Evolutionary conservation across 2,888 invertebrate genomes (phyloP).

Genomic region (Ceraclea dissimilis): DNA sequence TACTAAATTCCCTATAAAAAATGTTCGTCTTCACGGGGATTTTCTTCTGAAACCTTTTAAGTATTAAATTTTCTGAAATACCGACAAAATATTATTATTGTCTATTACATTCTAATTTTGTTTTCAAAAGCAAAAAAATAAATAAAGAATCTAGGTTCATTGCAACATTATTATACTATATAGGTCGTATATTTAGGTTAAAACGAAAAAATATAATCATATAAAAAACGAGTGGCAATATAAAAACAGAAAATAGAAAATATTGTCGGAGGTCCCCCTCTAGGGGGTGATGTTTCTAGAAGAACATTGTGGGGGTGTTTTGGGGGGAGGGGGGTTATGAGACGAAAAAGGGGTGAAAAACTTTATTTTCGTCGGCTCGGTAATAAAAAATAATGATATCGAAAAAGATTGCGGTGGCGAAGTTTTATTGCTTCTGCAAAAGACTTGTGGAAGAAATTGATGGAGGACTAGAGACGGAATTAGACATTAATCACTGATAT

Average conservation of each 20-base stretch:
- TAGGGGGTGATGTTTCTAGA: neutral
- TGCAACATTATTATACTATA: too few relatives aligned
- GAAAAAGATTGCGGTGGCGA: conserved; percentile 25
- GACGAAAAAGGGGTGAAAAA: conserved; percentile 9
- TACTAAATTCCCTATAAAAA: too few relatives aligned
- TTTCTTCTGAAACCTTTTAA: too few relatives aligned
- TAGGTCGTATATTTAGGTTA: neutral
- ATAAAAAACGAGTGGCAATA: too few relatives aligned
- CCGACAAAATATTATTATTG: too few relatives aligned
- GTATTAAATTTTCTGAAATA: too few relatives aligned
- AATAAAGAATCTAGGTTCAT: too few relatives aligned
- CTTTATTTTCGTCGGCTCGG: conserved; percentile 24
- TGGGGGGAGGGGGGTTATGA: neutral
- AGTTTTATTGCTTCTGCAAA: conserved; percentile 19
- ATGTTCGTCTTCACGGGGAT: too few relatives aligned
- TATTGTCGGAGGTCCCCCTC: neutral
- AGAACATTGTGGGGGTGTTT: too few relatives aligned
- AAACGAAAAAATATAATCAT: neutral
- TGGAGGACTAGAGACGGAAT: neutral
- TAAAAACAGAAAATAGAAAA: neutral
- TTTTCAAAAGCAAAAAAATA: too few relatives aligned
- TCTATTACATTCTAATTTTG: too few relatives aligned
- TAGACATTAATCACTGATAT: too few relatives aligned
- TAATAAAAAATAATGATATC: conserved; percentile 26
- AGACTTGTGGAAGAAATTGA: neutral